Base-by-base conservation (phyloP, 2,888 invertebrate species). In the Caenorhabditis sp. region DNA sequence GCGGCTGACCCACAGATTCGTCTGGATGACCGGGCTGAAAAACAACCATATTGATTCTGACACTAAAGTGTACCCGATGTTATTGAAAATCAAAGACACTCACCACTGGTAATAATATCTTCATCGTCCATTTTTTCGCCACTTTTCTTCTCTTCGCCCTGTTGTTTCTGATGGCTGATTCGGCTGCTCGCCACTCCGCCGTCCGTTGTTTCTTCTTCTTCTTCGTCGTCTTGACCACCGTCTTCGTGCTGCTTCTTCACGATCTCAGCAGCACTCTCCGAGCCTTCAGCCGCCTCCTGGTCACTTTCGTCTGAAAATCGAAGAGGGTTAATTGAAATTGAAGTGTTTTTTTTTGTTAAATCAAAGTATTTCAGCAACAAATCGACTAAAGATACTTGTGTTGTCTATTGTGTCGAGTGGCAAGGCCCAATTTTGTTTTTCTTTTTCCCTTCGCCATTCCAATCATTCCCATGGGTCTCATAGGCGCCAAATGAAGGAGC, bases 1-100 rank as follows among this genome's bases (percentile, higher is more conserved):
- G 82, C 84, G 16, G 84, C 87, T 58, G 84, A 85, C 12, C 87
- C 87, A 44, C 87, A 87, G 58, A 87, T 75, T 31, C 87, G 80
- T n/a, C 87, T 82, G 1, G 85, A 84, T 31, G 85, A 74, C 41
- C 75, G 79, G 22, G 79, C 83, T 76, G 81, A 73, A 72, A 64
- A 49, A 35, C 31, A 31, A 31, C n/a, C n/a, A 31, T 6, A 31
- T 7, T 31, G 7, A 31, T 7, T 31, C 7, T 31, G 5, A 31
- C n/a, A n/a, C n/a, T n/a, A n/a, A n/a, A n/a, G n/a, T n/a, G n/a
- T n/a, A n/a, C n/a, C n/a, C n/a, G n/a, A n/a, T n/a, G 31, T 31
- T 28, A n/a, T 24, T 47, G 59, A 38, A 38, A 38, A 10, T 38
- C 12, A 2, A 2, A 12, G 26, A n/a, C 10, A 80, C 79, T 1